Evolutionary conservation across 2,113 vertebrate species (phyloP).

Genomic region (Pungitius pungitius): DNA sequence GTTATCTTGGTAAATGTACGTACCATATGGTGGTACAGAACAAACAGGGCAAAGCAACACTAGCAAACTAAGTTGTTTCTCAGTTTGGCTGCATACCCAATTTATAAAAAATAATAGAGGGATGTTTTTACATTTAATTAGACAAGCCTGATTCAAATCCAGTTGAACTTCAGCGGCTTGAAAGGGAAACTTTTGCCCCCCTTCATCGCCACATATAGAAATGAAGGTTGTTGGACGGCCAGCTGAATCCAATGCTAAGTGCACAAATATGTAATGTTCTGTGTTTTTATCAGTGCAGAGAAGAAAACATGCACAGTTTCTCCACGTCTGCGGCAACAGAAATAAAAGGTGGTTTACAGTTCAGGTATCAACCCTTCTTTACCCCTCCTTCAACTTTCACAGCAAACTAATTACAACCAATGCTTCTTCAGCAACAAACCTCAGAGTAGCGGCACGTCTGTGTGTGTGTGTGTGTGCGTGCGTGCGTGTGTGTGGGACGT

Average conservation of each 20-base stretch:
- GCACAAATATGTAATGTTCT: slow-evolving; percentile 6
- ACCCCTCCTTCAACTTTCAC: slow-evolving; percentile 55
- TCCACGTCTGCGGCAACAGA: background rate
- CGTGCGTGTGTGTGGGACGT: background rate
- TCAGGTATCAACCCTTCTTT: slow-evolving; percentile 57
- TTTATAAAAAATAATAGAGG: background rate
- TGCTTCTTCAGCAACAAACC: slow-evolving; percentile 8
- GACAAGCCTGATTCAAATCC: slow-evolving; percentile 17
- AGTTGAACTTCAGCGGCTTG: slow-evolving; percentile 6
- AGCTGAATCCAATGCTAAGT: slow-evolving; percentile 1
- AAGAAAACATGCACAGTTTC: background rate
- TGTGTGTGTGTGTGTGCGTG: background rate
- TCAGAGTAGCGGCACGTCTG: background rate
- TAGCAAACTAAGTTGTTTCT: background rate
- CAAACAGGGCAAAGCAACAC: background rate
- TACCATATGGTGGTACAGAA: background rate
- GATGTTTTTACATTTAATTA: slow-evolving; percentile 3
- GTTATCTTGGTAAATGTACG: background rate
- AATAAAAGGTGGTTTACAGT: slow-evolving; percentile 60
- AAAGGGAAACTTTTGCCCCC: slow-evolving; percentile 17
- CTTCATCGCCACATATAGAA: slow-evolving; percentile 13
- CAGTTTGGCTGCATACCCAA: background rate
- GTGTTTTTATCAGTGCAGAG: slow-evolving; percentile 1
- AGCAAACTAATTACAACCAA: slow-evolving; percentile 35
- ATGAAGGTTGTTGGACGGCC: slow-evolving; percentile 20